A percentile compares a stretch with the other conserved stretches of the same genome.
These are phyloP conservation scores for Poecile atricapillus DNA, from an alignment of 2,113 vertebrate species.

Conservation along the genomic window DNA sequence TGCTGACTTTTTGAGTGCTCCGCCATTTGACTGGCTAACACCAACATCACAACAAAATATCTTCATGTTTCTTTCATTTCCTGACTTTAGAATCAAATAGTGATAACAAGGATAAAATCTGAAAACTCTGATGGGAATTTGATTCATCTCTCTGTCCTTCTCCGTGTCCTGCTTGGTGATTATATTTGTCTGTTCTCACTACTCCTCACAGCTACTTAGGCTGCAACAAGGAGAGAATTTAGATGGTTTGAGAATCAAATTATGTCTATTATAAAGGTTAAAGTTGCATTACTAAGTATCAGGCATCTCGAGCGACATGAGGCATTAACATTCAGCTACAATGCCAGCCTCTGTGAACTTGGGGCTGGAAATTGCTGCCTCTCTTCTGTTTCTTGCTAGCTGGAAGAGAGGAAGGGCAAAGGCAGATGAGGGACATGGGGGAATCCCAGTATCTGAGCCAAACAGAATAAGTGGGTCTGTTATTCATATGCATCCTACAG, in stretches of 20 bases:
- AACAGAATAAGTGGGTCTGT: background rate
- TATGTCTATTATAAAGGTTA: conserved; percentile 40
- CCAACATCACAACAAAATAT: background rate
- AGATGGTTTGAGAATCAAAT: conserved; percentile 25
- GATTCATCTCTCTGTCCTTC: conserved; percentile 37
- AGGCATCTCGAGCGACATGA: background rate
- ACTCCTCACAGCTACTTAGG: conserved; percentile 19
- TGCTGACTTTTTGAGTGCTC: background rate
- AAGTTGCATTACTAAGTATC: conserved; percentile 27
- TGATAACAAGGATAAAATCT: background rate
- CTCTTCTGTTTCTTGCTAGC: background rate
- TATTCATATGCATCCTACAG: background rate
- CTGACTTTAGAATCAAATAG: background rate
- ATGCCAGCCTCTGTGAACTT: background rate
- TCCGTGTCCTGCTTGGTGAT: background rate
- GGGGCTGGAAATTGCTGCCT: background rate
- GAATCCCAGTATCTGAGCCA: background rate
- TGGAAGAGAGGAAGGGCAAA: background rate
- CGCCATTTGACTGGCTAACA: background rate
- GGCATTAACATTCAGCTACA: background rate
- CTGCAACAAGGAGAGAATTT: conserved; percentile 7
- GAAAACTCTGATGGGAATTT: background rate
- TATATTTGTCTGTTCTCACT: background rate
- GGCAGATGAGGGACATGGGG: background rate
- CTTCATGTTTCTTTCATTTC: background rate